Base-by-base conservation (phyloP, 2,888 invertebrate genomes). In the Pseudanteris insignis region DNA sequence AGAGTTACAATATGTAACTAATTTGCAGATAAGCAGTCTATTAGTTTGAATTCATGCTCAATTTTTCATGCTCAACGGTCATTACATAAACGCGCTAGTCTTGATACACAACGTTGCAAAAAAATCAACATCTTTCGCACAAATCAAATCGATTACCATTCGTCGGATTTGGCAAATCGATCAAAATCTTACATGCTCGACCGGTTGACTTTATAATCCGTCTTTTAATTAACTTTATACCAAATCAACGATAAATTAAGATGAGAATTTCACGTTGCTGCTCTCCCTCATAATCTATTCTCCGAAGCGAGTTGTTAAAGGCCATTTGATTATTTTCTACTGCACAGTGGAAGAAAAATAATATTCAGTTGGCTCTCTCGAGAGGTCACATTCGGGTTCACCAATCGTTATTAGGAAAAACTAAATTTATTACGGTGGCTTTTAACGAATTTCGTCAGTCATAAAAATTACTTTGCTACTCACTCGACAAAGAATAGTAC, bases 291-390 rank as follows among this genome's bases (percentile, higher is more conserved):
- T n/a, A n/a, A n/a, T n/a, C 41, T 34, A 34, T 51, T 41, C 51
- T 28, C 5, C 29, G 21, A n/a, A n/a, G 7, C 15, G 36, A 6
- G 18, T 3, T n/a, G 26, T 9, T 6, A 50, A 50, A 50, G 40
- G 40, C 50, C 40, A 50, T 28, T 43, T 43, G 51, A 43, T 32
- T 43, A 51, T 43, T 51, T 51, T 36, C 41, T 41, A 51, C 41
- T 51, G 21, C 36, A 10, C 18, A 33, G 18, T n/a, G 24, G 34
- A 11, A 14, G 34, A 48, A 30, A 38, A 41, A 41, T 37, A 5
- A 26, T 13, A 2, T 4, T 12, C 4, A 0, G 25, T 28, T 18
- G 46, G 15, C 38, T 51, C 36, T 51, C 41, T 18, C 28, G 33
- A 51, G 51, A 30, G 51, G 51, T 51, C 43, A 43, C n/a, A 43